Evolutionary conservation across 1,140 invertebrate species (phyloP).

Genomic region (Adelges cooleyi): DNA sequence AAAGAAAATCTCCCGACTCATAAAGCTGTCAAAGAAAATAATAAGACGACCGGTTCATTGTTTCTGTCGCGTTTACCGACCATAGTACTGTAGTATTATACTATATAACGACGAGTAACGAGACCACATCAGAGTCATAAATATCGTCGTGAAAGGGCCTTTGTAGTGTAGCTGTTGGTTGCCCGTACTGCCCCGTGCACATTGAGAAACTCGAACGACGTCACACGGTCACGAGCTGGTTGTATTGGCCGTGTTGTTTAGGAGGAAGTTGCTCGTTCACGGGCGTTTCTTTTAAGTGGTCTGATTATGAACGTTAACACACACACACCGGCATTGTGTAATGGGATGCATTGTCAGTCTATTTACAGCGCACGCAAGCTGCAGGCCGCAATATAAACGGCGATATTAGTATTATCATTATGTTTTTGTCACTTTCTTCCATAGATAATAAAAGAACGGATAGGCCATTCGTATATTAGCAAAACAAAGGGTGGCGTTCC

Average conservation of each 20-base stretch:
- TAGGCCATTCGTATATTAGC: neutral
- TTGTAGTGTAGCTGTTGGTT: too few relatives aligned
- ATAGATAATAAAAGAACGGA: too few relatives aligned
- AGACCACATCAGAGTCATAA: too few relatives aligned
- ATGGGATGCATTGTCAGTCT: constrained; percentile 11
- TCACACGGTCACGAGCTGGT: neutral
- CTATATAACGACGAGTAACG: too few relatives aligned
- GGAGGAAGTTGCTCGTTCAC: constrained; percentile 24
- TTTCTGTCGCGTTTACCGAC: too few relatives aligned
- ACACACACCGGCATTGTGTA: neutral
- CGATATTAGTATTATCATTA: neutral
- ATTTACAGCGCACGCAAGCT: neutral
- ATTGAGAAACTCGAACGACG: neutral
- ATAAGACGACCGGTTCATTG: too few relatives aligned
- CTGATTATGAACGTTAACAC: constrained; percentile 24
- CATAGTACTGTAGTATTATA: too few relatives aligned
- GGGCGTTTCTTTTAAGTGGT: constrained; percentile 22
- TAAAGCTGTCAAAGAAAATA: too few relatives aligned
- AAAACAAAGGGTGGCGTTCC: too few relatives aligned
- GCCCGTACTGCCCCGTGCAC: too few relatives aligned
- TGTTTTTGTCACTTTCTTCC: neutral
- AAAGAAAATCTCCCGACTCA: too few relatives aligned
- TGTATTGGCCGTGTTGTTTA: neutral
- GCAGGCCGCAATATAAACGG: neutral
- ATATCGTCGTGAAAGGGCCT: too few relatives aligned